Conservation (phyloP, 2,113 vertebrate species). For the Phycodurus eques region DNA sequence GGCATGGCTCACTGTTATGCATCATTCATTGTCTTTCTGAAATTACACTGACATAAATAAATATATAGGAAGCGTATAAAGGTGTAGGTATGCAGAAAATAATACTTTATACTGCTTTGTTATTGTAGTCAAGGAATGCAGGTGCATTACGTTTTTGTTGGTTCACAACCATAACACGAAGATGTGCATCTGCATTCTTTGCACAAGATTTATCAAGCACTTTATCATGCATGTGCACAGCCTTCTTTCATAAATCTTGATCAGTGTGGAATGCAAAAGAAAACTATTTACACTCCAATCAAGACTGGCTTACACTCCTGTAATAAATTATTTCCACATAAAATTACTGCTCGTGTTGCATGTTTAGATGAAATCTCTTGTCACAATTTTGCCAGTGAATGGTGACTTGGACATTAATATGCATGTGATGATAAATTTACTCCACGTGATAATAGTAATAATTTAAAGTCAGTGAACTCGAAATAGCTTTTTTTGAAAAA, state of each 20-base stretch:
- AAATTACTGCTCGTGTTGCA: not conserved
- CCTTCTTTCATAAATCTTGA: not conserved
- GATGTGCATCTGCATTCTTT: not conserved
- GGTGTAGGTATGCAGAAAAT: not conserved
- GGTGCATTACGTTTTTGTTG: not conserved
- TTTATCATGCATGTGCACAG: not conserved
- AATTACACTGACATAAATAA: slow-evolving; percentile 24
- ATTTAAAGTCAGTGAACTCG: too few relatives aligned
- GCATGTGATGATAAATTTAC: too few relatives aligned
- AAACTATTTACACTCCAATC: not conserved
- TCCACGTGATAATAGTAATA: too few relatives aligned
- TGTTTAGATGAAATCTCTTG: not conserved
- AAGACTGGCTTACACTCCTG: not conserved
- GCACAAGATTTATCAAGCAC: not conserved
- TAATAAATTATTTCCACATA: not conserved
- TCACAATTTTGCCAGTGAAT: not conserved
- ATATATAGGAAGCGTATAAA: not conserved
- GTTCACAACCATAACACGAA: not conserved
- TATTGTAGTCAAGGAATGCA: not conserved
- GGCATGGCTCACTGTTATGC: not conserved
- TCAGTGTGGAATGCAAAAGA: not conserved
- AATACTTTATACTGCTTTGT: not conserved
- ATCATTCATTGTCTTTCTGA: slow-evolving; percentile 5
- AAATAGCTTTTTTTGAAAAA: too few relatives aligned
- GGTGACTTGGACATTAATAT: too few relatives aligned